A percentile compares a stretch with the other conserved stretches of the same genome.
phyloP scores from a whole-genome alignment of 1,140 invertebrate genomes.

The Calephelis virginiensis region DNA sequence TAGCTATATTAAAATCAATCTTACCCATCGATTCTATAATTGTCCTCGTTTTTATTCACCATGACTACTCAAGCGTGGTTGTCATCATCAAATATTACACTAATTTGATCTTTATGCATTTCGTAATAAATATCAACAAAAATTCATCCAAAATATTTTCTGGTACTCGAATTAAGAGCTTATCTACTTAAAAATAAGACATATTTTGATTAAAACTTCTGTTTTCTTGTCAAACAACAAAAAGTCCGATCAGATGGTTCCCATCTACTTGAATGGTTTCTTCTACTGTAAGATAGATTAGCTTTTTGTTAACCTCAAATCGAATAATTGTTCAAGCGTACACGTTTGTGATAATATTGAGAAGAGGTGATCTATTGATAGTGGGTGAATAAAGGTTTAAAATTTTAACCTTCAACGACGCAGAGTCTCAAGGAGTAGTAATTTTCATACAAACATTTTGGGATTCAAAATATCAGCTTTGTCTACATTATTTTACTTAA shows the following conservation, averaged over 20 bases:
- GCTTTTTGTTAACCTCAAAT: conserved; percentile 36
- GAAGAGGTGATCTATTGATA: not conserved
- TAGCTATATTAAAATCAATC: conserved; percentile 28
- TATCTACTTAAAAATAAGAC: conserved; percentile 5
- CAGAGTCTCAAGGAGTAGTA: no score
- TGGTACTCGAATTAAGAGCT: conserved; percentile 1
- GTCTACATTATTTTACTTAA: no score
- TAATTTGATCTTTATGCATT: conserved; percentile 17
- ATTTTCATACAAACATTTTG: no score
- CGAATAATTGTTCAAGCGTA: conserved; percentile 14
- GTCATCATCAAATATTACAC: conserved; percentile 17
- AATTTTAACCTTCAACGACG: no score
- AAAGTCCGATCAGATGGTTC: conserved; percentile 36
- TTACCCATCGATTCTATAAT: conserved; percentile 23
- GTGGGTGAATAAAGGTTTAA: no score
- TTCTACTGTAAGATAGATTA: conserved; percentile 42
- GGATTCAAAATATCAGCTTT: no score
- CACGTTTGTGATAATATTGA: not conserved
- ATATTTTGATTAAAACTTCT: not conserved
- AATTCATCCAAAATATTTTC: not conserved
- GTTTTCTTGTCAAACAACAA: conserved; percentile 32
- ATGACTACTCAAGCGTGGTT: conserved; percentile 19
- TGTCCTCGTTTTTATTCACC: conserved; percentile 24
- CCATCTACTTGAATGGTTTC: conserved; percentile 45
- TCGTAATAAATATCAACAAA: not conserved